phyloP scores from a whole-genome alignment of 2,113 vertebrate genomes.

The Sigmodon hispidus region DNA sequence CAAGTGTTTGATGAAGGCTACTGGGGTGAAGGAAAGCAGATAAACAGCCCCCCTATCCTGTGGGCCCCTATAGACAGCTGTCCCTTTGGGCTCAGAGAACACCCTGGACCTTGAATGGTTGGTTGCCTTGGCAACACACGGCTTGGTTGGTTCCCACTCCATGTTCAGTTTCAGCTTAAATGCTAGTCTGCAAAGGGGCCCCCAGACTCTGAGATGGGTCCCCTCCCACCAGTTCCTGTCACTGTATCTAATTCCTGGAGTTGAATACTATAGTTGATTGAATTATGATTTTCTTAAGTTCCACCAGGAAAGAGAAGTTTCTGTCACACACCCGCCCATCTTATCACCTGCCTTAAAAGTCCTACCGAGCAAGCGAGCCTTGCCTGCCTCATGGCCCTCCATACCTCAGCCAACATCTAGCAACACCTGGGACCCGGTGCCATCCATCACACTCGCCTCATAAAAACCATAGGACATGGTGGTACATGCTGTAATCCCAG shows the following conservation, averaged over 20 bases:
- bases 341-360: neutral
- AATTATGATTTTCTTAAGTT: neutral
- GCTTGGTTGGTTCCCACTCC: neutral
- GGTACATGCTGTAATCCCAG: neutral
- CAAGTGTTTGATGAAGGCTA: neutral
- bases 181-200: neutral
- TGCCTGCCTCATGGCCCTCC: too few species aligned
- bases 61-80: neutral
- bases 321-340: neutral
- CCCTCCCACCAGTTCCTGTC: neutral
- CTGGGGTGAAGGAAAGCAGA: neutral
- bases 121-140: neutral
- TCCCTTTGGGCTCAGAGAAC: neutral
- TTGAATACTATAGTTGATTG: neutral
- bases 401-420: neutral
- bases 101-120: neutral
- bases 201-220: neutral
- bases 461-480: neutral
- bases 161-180: neutral
- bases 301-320: neutral
- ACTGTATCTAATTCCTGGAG: neutral
- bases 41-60: neutral
- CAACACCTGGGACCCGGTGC: neutral
- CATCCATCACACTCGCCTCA: neutral
- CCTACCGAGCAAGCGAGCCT: neutral